Evolutionary conservation across 2,888 invertebrate genomes (phyloP), one percentile per base, ranked within the genome.

Genomic region (Drosophila mulleri): DNA sequence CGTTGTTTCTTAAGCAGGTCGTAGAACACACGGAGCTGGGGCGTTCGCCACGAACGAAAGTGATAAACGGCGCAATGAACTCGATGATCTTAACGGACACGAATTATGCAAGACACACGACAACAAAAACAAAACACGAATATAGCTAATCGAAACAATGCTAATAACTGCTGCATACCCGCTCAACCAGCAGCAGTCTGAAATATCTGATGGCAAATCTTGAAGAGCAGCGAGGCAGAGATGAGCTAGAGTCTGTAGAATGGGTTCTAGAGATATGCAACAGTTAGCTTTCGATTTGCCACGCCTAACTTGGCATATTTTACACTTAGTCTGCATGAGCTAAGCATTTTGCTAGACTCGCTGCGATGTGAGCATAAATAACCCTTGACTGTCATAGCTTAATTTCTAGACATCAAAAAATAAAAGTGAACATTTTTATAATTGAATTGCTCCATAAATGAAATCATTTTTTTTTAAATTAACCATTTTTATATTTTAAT

Each of bases 1-100:
- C 29, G 59, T 66, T 29, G n/a, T 29, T 48, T 48, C 44, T 18
- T 68, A 69, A 69, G 37, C 75, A 69, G 69, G 29, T 79, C 67
- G 58, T 56, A 67, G 75, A 75, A 77, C 72, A 65, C 44, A 59
- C 35, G 32, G 9, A n/a, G 41, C 29, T 32, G 52, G 62, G 62
- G 59, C 63, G 78, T 62, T 62, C 26, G n/a, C 1, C 18, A 26
- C 52, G 54, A 73, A 78, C 54, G 65, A 75, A 78, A 75, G 77
- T 75, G 70, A 67, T 63, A 78, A 74, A 66, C 63, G 58, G 78
- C 56, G 32, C 80, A 71, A 42, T 75, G 78, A 79, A 75, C 78
- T 39, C 75, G 11, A 26, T 52, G 53, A 20, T 23, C 18, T 47
- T 45, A 14, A 60, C 54, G 52, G 71, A 68, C 75, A 16, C 45